Evolutionary conservation across 2,888 invertebrate genomes (phyloP), one percentile per base, ranked within the genome.

Genomic region (Drosophila aldrichi): DNA sequence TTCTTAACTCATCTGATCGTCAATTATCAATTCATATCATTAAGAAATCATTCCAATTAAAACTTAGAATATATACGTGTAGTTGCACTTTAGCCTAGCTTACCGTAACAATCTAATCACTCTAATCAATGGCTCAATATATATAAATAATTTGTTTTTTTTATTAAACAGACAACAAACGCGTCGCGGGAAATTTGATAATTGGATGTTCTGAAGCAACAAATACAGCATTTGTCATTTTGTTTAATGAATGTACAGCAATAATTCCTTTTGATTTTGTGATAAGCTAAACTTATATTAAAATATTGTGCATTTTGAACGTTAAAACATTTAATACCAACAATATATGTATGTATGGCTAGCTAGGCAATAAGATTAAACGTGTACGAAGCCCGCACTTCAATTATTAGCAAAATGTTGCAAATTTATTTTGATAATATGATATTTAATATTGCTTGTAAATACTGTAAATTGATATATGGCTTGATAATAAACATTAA

Each of bases 141-240:
- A 20, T 51, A 20, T 51, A 34, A 32, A 32, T 32, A 46, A 48
- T 89, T 69, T 81, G 22, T 25, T 25, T 25, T 20, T 16, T 54
- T 54, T 40, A 40, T 58, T 48, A 62, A 75, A 79, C 91, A 90
- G 89, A 82, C 89, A 88, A 77, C 89, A 84, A 67, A 64, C 87
- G 41, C 88, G 91, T 55, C 90, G 89, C 63, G 91, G 92, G 82
- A 92, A 92, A 79, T 91, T 92, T 79, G 91, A 91, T 81, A 91
- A 91, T 91, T 92, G 91, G 91, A 92, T 90, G 92, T 92, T 92
- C 82, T 92, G 86, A 89, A 70, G 64, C 60, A 74, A 63, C 64
- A 63, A 60, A 48, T 60, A 48, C 40, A 40, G 36, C 25, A 65
- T 44, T 48, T 49, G 16, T n/a, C 57, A 61, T 49, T 61, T 43